A percentile compares a stretch with the other conserved stretches of the same genome.
Conservation (phyloP, 2,113 vertebrate species). For the Chrysemys picta region DNA sequence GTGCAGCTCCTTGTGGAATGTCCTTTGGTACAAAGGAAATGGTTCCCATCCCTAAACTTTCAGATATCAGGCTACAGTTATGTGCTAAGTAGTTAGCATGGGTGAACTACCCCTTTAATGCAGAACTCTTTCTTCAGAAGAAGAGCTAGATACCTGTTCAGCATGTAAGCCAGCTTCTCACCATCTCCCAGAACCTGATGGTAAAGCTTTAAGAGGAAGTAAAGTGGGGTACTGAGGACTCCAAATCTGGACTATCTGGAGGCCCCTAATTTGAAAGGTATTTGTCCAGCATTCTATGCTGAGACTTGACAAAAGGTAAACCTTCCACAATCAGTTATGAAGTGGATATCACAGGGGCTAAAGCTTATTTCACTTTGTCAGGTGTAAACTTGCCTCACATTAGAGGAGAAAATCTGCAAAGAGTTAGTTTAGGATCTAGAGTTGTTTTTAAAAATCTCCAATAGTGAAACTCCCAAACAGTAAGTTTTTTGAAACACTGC, state of each 20-base stretch:
- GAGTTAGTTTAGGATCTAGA: not conserved
- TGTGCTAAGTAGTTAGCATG: not conserved
- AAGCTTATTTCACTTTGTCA: not conserved
- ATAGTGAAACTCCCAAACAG: not conserved
- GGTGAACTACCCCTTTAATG: not conserved
- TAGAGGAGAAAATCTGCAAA: not conserved
- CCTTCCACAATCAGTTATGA: not conserved
- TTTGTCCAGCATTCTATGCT: not conserved
- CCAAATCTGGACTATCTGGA: not conserved
- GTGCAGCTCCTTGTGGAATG: not conserved
- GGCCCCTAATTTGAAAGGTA: not conserved
- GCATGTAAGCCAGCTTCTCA: not conserved
- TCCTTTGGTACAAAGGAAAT: not conserved
- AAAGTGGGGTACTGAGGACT: not conserved
- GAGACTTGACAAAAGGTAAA: conserved; percentile 28
- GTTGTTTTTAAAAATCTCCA: not conserved
- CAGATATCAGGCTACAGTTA: not conserved
- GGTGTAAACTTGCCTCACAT: not conserved
- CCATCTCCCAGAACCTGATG: not conserved
- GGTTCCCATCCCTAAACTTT: not conserved
- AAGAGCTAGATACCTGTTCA: not conserved
- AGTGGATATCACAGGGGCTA: not conserved
- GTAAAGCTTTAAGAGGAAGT: not conserved
- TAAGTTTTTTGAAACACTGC: not conserved
- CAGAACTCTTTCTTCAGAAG: not conserved